These are phyloP conservation scores for Hypothenemus hampei DNA, from an alignment of 1,140 invertebrate species.

Conservation along the genomic window DNA sequence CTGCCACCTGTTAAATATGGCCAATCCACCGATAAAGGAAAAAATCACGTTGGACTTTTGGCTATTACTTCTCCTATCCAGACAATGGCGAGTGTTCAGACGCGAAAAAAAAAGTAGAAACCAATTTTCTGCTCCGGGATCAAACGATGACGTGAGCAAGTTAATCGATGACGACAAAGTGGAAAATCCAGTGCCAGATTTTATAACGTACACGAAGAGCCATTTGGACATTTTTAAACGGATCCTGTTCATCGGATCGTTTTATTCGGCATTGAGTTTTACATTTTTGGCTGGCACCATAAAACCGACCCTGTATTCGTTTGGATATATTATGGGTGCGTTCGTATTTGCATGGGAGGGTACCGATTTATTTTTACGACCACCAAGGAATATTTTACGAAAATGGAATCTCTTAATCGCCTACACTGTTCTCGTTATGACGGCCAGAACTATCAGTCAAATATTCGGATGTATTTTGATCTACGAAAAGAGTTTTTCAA, in stretches of 20 bases:
- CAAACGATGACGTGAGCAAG: slow-evolving; percentile 8
- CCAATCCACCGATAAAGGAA: slow-evolving; percentile 11
- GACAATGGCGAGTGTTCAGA: slow-evolving; percentile 16
- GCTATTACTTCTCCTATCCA: background rate
- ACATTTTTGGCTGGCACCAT: slow-evolving; percentile 14
- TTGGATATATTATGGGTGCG: slow-evolving; percentile 13
- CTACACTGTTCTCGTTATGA: slow-evolving; percentile 19
- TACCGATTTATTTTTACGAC: slow-evolving; percentile 11
- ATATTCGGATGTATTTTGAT: slow-evolving; percentile 21
- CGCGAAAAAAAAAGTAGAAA: background rate
- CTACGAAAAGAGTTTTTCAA: background rate
- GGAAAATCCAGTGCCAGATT: slow-evolving; percentile 23
- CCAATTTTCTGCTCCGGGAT: background rate
- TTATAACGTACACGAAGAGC: slow-evolving; percentile 16
- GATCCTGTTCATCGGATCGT: slow-evolving; percentile 8
- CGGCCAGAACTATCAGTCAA: slow-evolving; percentile 3
- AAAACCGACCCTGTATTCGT: slow-evolving; percentile 10
- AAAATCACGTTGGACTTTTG: slow-evolving; percentile 11
- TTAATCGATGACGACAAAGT: slow-evolving; percentile 5
- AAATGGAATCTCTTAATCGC: slow-evolving; percentile 20
- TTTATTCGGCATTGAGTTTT: slow-evolving; percentile 3
- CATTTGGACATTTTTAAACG: slow-evolving; percentile 12
- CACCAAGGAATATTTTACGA: slow-evolving; percentile 1
- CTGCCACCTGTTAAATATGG: slow-evolving; percentile 11
- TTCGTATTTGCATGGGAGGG: slow-evolving; percentile 18